These are phyloP conservation scores for Pararge aegeria DNA, from an alignment of 1,140 invertebrate species.

Conservation along the genomic window DNA sequence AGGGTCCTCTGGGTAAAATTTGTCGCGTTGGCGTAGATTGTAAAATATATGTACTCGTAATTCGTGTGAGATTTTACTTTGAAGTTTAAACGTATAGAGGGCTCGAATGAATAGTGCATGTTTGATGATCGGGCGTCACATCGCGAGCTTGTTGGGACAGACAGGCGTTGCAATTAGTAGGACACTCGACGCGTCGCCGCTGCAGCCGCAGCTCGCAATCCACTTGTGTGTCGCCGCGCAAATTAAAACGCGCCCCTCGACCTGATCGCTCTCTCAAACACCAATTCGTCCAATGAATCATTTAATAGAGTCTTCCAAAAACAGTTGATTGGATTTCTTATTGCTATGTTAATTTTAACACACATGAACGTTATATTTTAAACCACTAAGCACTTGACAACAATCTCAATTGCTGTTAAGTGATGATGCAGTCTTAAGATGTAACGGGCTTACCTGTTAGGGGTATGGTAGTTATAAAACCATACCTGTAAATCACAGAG, in stretches of 20 bases:
- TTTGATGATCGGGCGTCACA: slow-evolving; percentile 47
- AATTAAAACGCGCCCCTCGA: slow-evolving; percentile 77
- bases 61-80: slow-evolving; percentile 19
- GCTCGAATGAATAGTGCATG: not conserved
- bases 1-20: slow-evolving; percentile 53
- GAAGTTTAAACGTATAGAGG: slow-evolving; percentile 10
- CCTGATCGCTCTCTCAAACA: slow-evolving; percentile 65
- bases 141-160: slow-evolving; percentile 45
- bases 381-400: not conserved
- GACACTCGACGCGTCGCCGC: slow-evolving; percentile 66
- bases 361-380: not conserved
- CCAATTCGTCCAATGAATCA: slow-evolving; percentile 63
- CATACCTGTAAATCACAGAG: too few relatives aligned
- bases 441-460: too few relatives aligned
- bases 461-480: too few relatives aligned
- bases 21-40: slow-evolving; percentile 23
- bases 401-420: too few relatives aligned
- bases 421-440: too few relatives aligned
- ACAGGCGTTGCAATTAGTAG: slow-evolving; percentile 74
- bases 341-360: too few relatives aligned
- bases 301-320: slow-evolving; percentile 26
- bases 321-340: slow-evolving; percentile 25
- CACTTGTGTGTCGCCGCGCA: slow-evolving; percentile 76
- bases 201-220: slow-evolving; percentile 55
- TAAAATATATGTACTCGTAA: slow-evolving; percentile 2